phyloP scores from a whole-genome alignment of 2,113 vertebrate species.

The Prionailurus bengalensis region DNA sequence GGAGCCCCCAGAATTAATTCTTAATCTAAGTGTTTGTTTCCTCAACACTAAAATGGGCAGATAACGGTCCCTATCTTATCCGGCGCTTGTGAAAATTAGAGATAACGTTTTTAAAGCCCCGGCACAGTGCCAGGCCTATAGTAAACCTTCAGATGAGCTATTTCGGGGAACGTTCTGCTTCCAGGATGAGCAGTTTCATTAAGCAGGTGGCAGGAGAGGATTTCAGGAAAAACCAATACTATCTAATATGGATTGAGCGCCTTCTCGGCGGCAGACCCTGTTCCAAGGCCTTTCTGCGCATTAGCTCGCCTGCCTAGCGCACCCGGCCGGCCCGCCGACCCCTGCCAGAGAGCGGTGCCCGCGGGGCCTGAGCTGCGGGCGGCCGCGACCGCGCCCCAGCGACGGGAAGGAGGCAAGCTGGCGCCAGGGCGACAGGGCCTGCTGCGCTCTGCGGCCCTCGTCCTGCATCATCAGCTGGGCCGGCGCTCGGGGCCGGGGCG shows the following conservation, averaged over 20 bases:
- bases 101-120: background rate
- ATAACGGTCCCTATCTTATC: background rate
- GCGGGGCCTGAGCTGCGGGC: background rate
- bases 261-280: background rate
- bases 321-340: no score
- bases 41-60: background rate
- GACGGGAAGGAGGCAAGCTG: background rate
- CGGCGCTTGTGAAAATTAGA: background rate
- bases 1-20: background rate
- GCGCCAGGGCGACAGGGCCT: background rate
- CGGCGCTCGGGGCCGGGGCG: fast-evolving
- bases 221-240: background rate
- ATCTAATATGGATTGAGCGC: no score
- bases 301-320: background rate
- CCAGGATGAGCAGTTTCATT: background rate
- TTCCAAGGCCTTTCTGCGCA: background rate
- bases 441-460: background rate
- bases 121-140: background rate
- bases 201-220: background rate
- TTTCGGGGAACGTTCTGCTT: background rate
- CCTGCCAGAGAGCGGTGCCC: background rate
- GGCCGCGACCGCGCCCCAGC: background rate
- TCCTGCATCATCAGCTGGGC: background rate
- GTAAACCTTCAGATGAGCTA: background rate
- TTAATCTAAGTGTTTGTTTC: background rate